phyloP scores from a whole-genome alignment of 1,140 invertebrate genomes.

The Cyclina sinensis region DNA sequence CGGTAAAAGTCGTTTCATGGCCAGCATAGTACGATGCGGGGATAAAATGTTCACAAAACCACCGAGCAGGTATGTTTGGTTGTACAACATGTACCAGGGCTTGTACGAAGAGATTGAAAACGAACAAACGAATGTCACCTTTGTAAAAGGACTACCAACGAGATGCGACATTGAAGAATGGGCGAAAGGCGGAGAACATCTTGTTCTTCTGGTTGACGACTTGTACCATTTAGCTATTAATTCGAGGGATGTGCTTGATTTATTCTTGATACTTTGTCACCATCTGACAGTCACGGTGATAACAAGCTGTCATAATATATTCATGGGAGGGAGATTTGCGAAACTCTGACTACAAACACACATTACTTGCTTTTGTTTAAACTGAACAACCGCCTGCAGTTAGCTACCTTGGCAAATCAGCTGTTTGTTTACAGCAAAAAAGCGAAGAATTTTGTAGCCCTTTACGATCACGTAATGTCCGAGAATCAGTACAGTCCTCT shows the following conservation, averaged over 20 bases:
- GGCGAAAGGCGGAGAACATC: background rate
- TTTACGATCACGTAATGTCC: background rate
- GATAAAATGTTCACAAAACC: too few species aligned
- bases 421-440: too few species aligned
- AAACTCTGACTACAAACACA: background rate
- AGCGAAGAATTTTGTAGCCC: background rate
- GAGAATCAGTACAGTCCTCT: background rate
- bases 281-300: background rate
- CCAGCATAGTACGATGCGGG: too few species aligned
- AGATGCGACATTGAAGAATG: background rate
- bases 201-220: background rate
- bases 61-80: too few species aligned
- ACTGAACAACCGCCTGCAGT: background rate
- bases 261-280: background rate
- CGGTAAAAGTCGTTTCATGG: too few species aligned
- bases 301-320: background rate
- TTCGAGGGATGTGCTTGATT: background rate
- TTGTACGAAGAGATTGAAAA: too few species aligned
- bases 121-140: too few species aligned
- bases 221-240: background rate
- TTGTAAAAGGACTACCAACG: background rate
- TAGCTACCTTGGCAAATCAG: background rate
- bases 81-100: too few species aligned
- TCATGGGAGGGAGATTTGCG: background rate
- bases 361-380: background rate